Evolutionary conservation across 2,888 invertebrate species (phyloP).

Genomic region (Drosophila subquinaria): DNA sequence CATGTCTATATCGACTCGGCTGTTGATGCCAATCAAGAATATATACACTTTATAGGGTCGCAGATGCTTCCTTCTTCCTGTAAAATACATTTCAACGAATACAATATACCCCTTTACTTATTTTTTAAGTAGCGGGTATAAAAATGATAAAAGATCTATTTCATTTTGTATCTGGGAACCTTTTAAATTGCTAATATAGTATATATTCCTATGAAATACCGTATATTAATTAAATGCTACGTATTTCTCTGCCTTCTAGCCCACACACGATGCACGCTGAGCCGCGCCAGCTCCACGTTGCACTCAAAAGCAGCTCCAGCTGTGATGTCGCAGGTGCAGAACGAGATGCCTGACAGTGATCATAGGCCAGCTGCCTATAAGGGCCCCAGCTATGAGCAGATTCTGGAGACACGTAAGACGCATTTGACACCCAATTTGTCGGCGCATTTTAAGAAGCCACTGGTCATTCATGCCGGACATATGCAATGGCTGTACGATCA

Average conservation of each 20-base stretch:
- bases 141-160: too few species aligned
- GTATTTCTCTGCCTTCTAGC: slow-evolving; percentile 5
- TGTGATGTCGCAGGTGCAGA: slow-evolving; percentile 58
- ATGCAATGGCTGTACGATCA: slow-evolving; percentile 98
- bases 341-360: slow-evolving; percentile 80
- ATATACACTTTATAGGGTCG: too few species aligned
- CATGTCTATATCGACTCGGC: too few species aligned
- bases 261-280: slow-evolving; percentile 16
- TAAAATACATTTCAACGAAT: too few species aligned
- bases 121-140: too few species aligned
- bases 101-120: too few species aligned
- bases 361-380: slow-evolving; percentile 82
- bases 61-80: too few species aligned
- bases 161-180: too few species aligned
- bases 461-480: slow-evolving; percentile 93
- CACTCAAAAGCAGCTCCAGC: slow-evolving; percentile 73
- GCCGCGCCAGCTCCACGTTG: slow-evolving; percentile 67
- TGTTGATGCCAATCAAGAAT: too few species aligned
- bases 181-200: too few species aligned
- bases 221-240: background rate
- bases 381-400: slow-evolving; percentile 88
- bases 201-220: too few species aligned
- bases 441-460: slow-evolving; percentile 92
- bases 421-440: slow-evolving; percentile 90
- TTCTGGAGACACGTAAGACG: slow-evolving; percentile 87